Conservation (phyloP, 2,888 invertebrate species). For the Tenthredo distinguenda region DNA sequence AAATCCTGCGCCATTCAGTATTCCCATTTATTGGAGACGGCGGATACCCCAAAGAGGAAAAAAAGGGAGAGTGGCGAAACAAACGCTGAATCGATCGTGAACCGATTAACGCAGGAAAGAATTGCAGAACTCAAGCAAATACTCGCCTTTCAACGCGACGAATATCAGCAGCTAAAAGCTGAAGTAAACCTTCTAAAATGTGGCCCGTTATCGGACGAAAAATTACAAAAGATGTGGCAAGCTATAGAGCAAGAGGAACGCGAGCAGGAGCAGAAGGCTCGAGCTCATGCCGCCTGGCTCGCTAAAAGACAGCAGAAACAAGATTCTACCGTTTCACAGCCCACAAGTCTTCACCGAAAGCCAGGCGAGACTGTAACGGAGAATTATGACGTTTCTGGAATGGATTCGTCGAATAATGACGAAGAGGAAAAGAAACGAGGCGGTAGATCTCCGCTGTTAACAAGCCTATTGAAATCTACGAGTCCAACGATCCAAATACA, state of each 20-base stretch:
- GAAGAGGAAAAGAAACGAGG: constrained; percentile 71
- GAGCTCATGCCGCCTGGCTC: constrained; percentile 77
- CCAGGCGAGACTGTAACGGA: constrained; percentile 58
- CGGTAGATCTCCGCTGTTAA: constrained; percentile 84
- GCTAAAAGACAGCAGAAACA: constrained; percentile 73
- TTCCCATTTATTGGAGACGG: constrained; percentile 88
- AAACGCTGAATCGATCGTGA: constrained; percentile 89
- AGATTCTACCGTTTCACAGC: constrained; percentile 60
- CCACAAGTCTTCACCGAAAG: constrained; percentile 20
- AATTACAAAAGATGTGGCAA: constrained; percentile 87
- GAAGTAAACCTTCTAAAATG: constrained; percentile 81
- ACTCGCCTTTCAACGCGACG: constrained; percentile 86
- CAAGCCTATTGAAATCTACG: constrained; percentile 89
- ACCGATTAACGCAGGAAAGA: constrained; percentile 88
- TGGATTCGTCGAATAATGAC: constrained; percentile 68
- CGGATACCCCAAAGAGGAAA: constrained; percentile 92
- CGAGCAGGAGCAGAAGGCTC: constrained; percentile 84
- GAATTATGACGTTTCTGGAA: constrained; percentile 63
- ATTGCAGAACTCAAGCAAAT: constrained; percentile 87
- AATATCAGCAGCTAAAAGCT: constrained; percentile 86
- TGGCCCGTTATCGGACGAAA: constrained; percentile 84
- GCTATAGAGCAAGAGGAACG: constrained; percentile 87
- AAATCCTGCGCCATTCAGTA: constrained; percentile 95
- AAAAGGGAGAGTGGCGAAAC: constrained; percentile 88
- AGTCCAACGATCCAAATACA: constrained; percentile 78